Conservation (phyloP, 2,113 vertebrate species). For the Chaetodon trifascialis region DNA sequence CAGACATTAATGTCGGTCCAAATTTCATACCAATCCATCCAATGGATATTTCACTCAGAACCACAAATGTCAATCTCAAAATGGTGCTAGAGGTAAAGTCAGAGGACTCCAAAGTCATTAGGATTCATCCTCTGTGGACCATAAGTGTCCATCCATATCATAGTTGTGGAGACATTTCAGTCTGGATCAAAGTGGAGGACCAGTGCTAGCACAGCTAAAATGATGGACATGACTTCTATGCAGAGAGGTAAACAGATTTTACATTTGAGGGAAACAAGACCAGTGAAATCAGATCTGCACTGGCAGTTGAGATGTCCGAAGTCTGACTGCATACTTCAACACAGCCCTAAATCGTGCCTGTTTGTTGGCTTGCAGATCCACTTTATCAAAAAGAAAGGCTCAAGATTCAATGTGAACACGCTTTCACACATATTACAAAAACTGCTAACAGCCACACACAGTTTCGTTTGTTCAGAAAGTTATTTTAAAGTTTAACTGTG, state of each 20-base stretch:
- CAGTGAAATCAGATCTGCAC: not conserved
- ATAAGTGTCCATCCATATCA: not conserved
- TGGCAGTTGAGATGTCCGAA: not conserved
- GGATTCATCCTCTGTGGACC: not conserved
- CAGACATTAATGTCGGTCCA: not conserved
- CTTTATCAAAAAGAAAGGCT: slow-evolving; percentile 15
- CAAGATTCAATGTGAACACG: slow-evolving; percentile 24
- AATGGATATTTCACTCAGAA: not conserved
- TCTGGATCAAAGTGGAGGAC: not conserved
- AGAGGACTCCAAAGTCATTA: not conserved
- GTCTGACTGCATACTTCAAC: not conserved
- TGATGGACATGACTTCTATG: not conserved
- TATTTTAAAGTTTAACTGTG: slow-evolving; percentile 42
- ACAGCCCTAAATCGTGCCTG: slow-evolving; percentile 1
- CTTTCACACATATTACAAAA: slow-evolving; percentile 54
- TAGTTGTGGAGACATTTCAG: not conserved
- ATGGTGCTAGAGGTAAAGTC: not conserved
- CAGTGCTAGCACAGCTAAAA: too few species aligned
- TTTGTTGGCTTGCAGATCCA: slow-evolving; percentile 5
- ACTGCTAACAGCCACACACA: slow-evolving; percentile 34
- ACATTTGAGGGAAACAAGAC: not conserved
- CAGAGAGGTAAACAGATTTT: not conserved
- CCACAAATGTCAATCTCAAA: not conserved
- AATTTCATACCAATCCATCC: not conserved
- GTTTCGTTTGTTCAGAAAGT: slow-evolving; percentile 27